Conservation (phyloP, 2,888 invertebrate genomes). For the Endomychus coccineus region DNA sequence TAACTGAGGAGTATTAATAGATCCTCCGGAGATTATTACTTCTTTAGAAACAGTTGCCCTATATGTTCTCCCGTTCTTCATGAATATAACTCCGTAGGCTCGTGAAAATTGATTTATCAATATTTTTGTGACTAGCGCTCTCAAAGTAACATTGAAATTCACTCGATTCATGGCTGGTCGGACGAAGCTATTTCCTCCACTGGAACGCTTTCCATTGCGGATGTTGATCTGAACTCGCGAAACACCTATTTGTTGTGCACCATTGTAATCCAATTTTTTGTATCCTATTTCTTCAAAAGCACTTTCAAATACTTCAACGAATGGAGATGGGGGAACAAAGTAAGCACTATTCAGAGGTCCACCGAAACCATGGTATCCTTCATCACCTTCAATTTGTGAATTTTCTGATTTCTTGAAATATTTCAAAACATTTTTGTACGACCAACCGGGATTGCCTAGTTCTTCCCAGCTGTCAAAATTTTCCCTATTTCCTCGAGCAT, state of each 20-base stretch:
- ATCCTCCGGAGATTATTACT: conserved; percentile 78
- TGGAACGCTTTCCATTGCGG: conserved; percentile 66
- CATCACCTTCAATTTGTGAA: conserved; percentile 10
- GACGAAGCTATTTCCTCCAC: conserved; percentile 74
- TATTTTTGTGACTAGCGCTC: conserved; percentile 64
- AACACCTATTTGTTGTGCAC: conserved; percentile 56
- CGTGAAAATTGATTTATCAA: conserved; percentile 55
- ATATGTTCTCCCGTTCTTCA: conserved; percentile 58
- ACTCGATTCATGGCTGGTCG: conserved; percentile 61
- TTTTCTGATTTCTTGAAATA: conserved; percentile 78
- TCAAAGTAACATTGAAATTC: conserved; percentile 69
- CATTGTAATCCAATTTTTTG: conserved; percentile 69
- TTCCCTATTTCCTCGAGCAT: conserved; percentile 65
- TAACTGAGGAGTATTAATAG: conserved; percentile 62
- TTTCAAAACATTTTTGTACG: conserved; percentile 68
- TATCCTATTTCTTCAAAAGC: conserved; percentile 72
- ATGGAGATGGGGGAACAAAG: background rate
- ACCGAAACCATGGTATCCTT: conserved; percentile 4
- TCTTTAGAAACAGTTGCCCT: conserved; percentile 64
- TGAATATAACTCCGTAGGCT: conserved; percentile 67
- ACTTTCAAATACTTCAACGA: too few species aligned
- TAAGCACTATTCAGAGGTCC: conserved; percentile 6
- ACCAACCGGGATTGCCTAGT: conserved; percentile 77
- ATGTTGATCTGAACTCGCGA: conserved; percentile 60
- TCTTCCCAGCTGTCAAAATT: conserved; percentile 80